Conservation (phyloP, 2,113 vertebrate genomes). For the Pseudorhombus dupliciocellatus region DNA sequence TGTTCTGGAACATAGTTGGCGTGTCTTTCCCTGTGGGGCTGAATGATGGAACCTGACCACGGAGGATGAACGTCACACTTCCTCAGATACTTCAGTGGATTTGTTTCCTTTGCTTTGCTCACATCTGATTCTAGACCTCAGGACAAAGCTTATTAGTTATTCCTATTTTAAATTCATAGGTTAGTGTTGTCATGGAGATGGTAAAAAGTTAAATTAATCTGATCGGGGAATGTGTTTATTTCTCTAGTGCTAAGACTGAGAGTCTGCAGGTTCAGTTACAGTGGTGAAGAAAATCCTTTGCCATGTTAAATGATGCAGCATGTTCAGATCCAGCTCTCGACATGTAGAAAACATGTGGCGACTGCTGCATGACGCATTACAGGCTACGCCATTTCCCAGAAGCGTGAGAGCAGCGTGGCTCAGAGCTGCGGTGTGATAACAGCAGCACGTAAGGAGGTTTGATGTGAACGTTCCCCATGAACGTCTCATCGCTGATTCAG, state of each 20-base stretch:
- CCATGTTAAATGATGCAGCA: not conserved
- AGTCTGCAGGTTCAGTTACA: not conserved
- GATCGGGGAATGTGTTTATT: too few species aligned
- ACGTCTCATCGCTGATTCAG: not conserved
- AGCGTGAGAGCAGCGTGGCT: not conserved
- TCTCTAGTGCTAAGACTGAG: too few species aligned
- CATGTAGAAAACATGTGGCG: not conserved
- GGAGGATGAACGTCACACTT: not conserved
- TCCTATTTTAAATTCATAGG: too few species aligned
- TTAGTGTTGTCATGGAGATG: not conserved
- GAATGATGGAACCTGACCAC: constrained; percentile 7
- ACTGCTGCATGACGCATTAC: not conserved
- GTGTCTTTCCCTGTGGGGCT: constrained; percentile 13
- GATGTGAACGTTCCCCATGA: not conserved
- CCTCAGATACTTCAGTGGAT: not conserved
- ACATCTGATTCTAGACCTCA: not conserved
- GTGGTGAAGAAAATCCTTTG: not conserved
- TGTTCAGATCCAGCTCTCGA: not conserved
- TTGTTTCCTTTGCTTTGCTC: not conserved
- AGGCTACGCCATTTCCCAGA: too few species aligned
- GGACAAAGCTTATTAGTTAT: not conserved
- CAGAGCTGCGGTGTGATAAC: not conserved
- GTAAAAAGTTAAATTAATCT: too few species aligned
- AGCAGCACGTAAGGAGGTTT: not conserved
- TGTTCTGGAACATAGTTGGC: constrained; percentile 26